phyloP scores from a whole-genome alignment of 2,888 invertebrate genomes.

The Rhodophaea formosa region DNA sequence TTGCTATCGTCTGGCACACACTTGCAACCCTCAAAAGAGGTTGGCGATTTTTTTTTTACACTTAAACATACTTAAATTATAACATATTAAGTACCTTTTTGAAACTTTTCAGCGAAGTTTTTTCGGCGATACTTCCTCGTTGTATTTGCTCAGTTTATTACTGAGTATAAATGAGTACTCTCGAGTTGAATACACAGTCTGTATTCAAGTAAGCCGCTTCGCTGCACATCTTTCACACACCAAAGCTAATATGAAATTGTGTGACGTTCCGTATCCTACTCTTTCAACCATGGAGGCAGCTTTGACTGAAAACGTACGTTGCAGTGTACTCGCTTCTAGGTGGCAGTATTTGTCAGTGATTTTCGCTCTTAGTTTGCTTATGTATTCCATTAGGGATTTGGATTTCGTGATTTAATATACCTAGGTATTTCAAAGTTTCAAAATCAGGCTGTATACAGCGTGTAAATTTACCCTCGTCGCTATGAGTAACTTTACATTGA shows the following conservation, averaged over 20 bases:
- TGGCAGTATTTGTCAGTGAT: neutral
- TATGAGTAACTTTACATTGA: too few species aligned
- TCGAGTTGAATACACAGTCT: conserved; percentile 66
- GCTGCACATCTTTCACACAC: conserved; percentile 47
- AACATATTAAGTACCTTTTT: too few species aligned
- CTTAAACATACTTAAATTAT: too few species aligned
- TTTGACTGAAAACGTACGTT: too few species aligned
- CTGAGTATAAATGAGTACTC: conserved; percentile 59
- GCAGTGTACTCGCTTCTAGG: conserved; percentile 7
- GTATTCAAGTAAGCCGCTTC: conserved; percentile 60
- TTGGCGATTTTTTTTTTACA: too few species aligned
- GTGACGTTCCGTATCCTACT: conserved; percentile 52
- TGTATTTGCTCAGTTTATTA: conserved; percentile 73
- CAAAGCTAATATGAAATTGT: conserved; percentile 64
- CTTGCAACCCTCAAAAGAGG: too few species aligned
- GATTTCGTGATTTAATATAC: neutral
- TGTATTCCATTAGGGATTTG: neutral
- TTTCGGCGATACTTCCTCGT: conserved; percentile 52
- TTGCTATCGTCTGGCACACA: too few species aligned
- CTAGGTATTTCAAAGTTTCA: too few species aligned
- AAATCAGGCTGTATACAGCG: too few species aligned
- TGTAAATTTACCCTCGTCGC: too few species aligned
- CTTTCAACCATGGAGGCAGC: conserved; percentile 45
- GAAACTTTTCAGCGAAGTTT: conserved; percentile 55
- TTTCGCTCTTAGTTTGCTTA: neutral